Evolutionary conservation across 2,797 vertebrate species (phyloP).

Genomic region (Helostoma temminkii): DNA sequence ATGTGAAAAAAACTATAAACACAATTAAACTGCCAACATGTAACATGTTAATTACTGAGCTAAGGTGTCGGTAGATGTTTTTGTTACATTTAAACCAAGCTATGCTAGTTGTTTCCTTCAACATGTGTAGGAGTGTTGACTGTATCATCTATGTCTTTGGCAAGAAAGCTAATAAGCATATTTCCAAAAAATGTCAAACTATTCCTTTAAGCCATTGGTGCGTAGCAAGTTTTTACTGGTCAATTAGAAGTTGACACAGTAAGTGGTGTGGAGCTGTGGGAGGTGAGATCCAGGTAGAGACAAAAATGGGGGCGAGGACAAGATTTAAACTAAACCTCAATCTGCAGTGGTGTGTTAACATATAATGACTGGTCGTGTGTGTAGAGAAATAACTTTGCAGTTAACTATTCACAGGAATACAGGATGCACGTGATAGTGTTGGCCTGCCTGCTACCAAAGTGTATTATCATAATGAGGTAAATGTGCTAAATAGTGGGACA

Average conservation of each 20-base stretch:
- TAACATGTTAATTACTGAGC: not conserved
- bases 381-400: slow-evolving; percentile 41
- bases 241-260: slow-evolving; percentile 11
- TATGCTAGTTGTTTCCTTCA: not conserved
- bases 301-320: slow-evolving; percentile 5
- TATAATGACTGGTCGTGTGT: slow-evolving; percentile 26
- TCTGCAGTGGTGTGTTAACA: slow-evolving; percentile 42
- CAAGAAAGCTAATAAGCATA: slow-evolving; percentile 1
- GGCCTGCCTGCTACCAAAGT: slow-evolving; percentile 62
- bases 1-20: not conserved
- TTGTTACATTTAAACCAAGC: not conserved
- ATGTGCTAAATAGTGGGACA: slow-evolving; percentile 72
- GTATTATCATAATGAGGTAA: slow-evolving; percentile 72
- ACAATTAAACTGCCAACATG: not conserved
- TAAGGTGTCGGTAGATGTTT: too few species aligned
- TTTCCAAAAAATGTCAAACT: slow-evolving; percentile 29
- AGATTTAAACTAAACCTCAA: slow-evolving; percentile 8
- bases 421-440: slow-evolving; percentile 51
- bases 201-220: slow-evolving; percentile 26
- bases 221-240: slow-evolving; percentile 11
- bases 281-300: slow-evolving; percentile 21
- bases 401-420: slow-evolving; percentile 62
- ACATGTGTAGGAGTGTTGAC: too few species aligned
- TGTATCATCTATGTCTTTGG: not conserved
- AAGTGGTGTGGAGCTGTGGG: slow-evolving; percentile 13